These are phyloP conservation scores for Agelastica alni DNA, from an alignment of 2,888 invertebrate species.

Conservation along the genomic window DNA sequence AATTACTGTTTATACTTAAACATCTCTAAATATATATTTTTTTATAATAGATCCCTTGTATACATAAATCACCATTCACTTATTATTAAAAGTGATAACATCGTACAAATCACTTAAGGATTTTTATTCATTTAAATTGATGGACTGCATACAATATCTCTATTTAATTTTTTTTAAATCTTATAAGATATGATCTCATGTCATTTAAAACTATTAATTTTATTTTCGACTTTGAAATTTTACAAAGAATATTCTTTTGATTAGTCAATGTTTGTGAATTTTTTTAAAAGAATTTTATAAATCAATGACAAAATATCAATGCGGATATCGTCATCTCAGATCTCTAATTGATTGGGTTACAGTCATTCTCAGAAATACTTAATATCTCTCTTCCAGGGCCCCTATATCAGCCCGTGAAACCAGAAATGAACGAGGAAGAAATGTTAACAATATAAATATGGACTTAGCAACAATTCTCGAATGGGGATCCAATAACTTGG, in stretches of 20 bases:
- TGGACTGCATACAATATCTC: background rate
- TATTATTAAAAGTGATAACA: background rate
- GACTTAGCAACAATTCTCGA: too few relatives aligned
- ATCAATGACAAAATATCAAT: background rate
- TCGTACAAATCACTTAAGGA: background rate
- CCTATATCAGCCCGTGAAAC: too few relatives aligned
- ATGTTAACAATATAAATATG: too few relatives aligned
- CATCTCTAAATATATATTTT: too few relatives aligned
- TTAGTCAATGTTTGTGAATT: background rate
- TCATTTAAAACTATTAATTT: background rate
- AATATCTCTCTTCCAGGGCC: background rate
- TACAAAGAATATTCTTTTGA: background rate
- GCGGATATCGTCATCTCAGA: background rate
- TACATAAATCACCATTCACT: too few relatives aligned
- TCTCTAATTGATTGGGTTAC: background rate
- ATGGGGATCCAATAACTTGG: too few relatives aligned
- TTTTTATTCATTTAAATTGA: too few relatives aligned
- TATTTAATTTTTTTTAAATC: background rate
- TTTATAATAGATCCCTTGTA: too few relatives aligned
- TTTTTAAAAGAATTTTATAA: background rate
- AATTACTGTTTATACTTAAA: too few relatives aligned
- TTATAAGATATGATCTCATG: background rate
- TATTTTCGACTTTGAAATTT: slow-evolving; percentile 1
- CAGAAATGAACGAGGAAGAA: too few relatives aligned
- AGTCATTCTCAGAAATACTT: background rate